Evolutionary conservation across 2,797 vertebrate genomes (phyloP), one percentile per base, ranked within the genome.

Genomic region (Molossus molossus): DNA sequence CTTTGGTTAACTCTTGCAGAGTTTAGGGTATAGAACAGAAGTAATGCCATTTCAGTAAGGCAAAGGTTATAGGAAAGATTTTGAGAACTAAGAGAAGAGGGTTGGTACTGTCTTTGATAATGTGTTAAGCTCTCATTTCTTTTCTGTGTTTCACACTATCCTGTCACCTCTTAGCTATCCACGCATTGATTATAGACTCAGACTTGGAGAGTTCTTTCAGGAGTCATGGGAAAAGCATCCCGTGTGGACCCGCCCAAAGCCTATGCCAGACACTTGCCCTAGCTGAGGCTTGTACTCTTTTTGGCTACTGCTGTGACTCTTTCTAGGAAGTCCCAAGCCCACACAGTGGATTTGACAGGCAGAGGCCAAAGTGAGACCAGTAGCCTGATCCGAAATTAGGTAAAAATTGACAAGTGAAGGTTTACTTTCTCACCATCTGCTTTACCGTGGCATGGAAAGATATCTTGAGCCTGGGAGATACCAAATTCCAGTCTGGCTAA

Each of bases 311-410:
- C 48, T 21, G 0, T 85, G 57, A n/a, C 33, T 81, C 81, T 92
- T 82, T 96, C 81, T 92, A 92, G 86, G 90, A 95, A 92, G 55
- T 92, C 10, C 48, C 64, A 85, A 65, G 40, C 12, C 45, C 27
- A 5, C 55, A 29, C 27, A 57, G 27, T 77, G 2, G 62, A 70
- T 85, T 57, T 55, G 80, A 92, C 25, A 87, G 57, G 48, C 72
- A 80, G n/a, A 48, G 72, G 27, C 60, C 65, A 17, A 23, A 37
- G 33, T 60, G 25, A 77, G 27, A 69, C 73, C 64, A 60, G 15
- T 25, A 90, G 20, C 48, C 60, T 92, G 37, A 69, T 67, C 65
- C 50, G 18, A 80, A 21, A 53, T 73, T 60, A 87, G n/a, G 45
- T 80, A 62, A 75, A 94, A 83, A 62, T 86, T 69, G 37, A 33